phyloP scores from a whole-genome alignment of 2,888 invertebrate species.

The Hirtodrosophila cameraria region DNA sequence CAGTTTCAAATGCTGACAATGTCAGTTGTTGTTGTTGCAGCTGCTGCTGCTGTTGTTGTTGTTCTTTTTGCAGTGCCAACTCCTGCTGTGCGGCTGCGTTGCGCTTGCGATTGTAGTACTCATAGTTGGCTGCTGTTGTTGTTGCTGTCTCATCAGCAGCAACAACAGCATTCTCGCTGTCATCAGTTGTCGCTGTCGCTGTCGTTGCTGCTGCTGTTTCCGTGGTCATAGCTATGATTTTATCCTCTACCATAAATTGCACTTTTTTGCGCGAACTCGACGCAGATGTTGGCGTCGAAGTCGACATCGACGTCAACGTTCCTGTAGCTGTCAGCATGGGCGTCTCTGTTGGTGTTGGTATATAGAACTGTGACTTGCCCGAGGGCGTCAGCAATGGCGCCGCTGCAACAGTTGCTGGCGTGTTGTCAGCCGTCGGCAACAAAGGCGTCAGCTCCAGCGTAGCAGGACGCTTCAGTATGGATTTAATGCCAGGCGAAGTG shows the following conservation, averaged over 20 bases:
- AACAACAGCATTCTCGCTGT: slow-evolving; percentile 47
- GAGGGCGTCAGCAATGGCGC: slow-evolving; percentile 52
- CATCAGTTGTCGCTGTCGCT: slow-evolving; percentile 62
- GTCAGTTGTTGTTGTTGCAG: slow-evolving; percentile 55
- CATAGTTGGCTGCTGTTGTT: slow-evolving; percentile 69
- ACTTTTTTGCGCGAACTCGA: slow-evolving; percentile 87
- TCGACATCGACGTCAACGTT: slow-evolving; percentile 80
- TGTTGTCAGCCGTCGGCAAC: slow-evolving; percentile 40
- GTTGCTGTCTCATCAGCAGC: slow-evolving; percentile 45
- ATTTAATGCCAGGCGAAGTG: slow-evolving; percentile 85
- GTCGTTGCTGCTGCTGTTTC: slow-evolving; percentile 42
- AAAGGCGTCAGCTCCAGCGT: slow-evolving; percentile 74
- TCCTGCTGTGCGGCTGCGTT: slow-evolving; percentile 63
- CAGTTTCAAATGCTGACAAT: slow-evolving; percentile 61
- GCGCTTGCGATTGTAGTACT: slow-evolving; percentile 80
- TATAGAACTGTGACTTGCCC: slow-evolving; percentile 81
- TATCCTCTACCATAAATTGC: slow-evolving; percentile 89
- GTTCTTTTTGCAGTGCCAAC: slow-evolving; percentile 30
- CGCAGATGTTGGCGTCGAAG: slow-evolving; percentile 46
- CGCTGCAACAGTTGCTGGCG: slow-evolving; percentile 25
- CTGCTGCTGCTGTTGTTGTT: slow-evolving; percentile 26
- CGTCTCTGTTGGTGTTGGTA: slow-evolving; percentile 81
- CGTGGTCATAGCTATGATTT: slow-evolving; percentile 73
- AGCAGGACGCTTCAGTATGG: slow-evolving; percentile 86
- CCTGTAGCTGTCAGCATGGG: slow-evolving; percentile 63